Conservation (phyloP, 1,140 invertebrate species). For the Plutomurus gul region DNA sequence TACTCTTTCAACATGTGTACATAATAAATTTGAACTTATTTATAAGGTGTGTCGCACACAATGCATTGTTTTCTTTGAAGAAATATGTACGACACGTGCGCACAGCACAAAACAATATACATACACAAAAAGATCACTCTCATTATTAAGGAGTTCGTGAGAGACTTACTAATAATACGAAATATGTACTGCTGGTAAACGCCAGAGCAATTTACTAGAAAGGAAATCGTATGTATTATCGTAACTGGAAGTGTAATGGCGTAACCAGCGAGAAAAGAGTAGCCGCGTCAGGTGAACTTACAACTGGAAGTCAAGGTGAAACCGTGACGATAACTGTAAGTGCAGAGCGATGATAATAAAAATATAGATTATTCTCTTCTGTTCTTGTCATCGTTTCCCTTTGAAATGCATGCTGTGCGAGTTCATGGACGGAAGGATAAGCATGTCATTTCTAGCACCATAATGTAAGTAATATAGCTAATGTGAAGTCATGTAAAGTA, state of each 20-base stretch:
- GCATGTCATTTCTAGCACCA: neutral
- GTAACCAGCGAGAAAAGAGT: too few species aligned
- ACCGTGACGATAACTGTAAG: constrained; percentile 28
- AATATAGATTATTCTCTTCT: neutral
- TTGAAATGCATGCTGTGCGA: too few species aligned
- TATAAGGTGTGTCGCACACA: neutral
- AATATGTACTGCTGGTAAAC: too few species aligned
- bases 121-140: neutral
- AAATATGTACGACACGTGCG: neutral
- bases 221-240: constrained; percentile 20
- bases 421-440: too few species aligned
- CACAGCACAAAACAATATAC: neutral
- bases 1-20: neutral
- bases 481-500: constrained; percentile 15
- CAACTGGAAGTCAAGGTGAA: neutral
- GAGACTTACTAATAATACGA: too few species aligned
- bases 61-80: too few species aligned
- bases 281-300: constrained; percentile 3
- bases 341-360: constrained; percentile 25
- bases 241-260: neutral
- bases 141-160: neutral
- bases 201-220: neutral
- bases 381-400: neutral
- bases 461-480: constrained; percentile 3
- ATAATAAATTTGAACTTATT: too few species aligned